Conservation (phyloP, 2,113 vertebrate genomes). For the Pseudois nayaur region DNA sequence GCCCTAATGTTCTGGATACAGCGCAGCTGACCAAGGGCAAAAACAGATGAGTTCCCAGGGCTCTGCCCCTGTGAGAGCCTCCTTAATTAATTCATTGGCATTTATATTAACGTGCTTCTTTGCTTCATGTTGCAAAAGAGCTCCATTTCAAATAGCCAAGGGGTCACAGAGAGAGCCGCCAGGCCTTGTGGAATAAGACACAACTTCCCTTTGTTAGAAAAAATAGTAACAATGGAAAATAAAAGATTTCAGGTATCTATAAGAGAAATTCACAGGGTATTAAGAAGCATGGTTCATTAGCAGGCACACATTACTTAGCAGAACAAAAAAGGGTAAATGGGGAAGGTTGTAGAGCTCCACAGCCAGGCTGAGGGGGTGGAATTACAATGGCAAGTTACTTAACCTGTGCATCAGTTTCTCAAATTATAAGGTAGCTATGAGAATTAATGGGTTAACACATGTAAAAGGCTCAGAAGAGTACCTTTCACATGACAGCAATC, state of each 20-base stretch:
- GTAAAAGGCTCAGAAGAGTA: background rate
- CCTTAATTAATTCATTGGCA: conserved; percentile 15
- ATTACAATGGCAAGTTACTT: background rate
- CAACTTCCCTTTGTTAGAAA: background rate
- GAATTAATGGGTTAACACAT: background rate
- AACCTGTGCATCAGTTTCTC: background rate
- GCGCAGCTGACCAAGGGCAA: conserved; percentile 26
- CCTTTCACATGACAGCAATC: no score
- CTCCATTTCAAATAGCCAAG: background rate
- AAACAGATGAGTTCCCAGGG: background rate
- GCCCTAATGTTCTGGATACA: background rate
- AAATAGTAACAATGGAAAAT: background rate
- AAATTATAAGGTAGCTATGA: background rate
- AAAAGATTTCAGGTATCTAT: background rate
- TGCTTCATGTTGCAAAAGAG: background rate
- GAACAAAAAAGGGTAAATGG: background rate
- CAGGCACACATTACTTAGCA: background rate
- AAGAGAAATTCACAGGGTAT: background rate
- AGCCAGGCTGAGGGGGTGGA: background rate
- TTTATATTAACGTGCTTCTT: background rate
- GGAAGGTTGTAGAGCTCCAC: rapidly evolving
- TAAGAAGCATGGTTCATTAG: background rate
- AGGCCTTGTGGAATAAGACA: background rate
- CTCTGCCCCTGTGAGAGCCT: background rate
- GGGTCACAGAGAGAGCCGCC: background rate